These are phyloP conservation scores for Caenorhabditis uteleia DNA, from an alignment of 2,888 invertebrate genomes.

Conservation along the genomic window DNA sequence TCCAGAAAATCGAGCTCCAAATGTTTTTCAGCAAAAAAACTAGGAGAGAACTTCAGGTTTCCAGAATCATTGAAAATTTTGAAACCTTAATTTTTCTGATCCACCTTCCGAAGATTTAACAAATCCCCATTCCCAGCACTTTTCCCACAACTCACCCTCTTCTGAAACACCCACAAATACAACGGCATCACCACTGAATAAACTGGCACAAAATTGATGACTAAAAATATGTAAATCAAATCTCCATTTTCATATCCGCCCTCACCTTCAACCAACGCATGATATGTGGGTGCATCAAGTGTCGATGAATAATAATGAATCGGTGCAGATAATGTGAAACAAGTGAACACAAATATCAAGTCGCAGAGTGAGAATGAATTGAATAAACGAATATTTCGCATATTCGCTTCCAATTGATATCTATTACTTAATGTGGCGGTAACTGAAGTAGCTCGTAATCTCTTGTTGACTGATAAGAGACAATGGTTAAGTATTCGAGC, in stretches of 20 bases:
- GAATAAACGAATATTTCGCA: slow-evolving; percentile 26
- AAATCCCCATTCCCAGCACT: too few relatives aligned
- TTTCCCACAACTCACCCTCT: slow-evolving; percentile 11
- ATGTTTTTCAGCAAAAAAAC: too few relatives aligned
- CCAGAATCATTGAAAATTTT: too few relatives aligned
- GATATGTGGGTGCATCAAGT: slow-evolving; percentile 28
- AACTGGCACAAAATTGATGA: slow-evolving; percentile 24
- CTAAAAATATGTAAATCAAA: slow-evolving; percentile 10
- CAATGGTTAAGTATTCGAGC: slow-evolving; percentile 15
- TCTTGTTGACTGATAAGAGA: slow-evolving; percentile 17
- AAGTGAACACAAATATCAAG: slow-evolving; percentile 26
- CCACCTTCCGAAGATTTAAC: too few relatives aligned
- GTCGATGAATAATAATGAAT: slow-evolving; percentile 22
- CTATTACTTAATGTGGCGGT: slow-evolving; percentile 18
- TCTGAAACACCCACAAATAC: slow-evolving; percentile 27
- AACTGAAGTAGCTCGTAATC: slow-evolving; percentile 13
- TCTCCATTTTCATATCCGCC: not conserved
- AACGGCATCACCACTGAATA: slow-evolving; percentile 33
- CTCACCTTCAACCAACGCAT: slow-evolving; percentile 24
- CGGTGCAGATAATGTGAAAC: slow-evolving; percentile 25
- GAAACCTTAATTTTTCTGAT: not conserved
- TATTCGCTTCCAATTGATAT: slow-evolving; percentile 26
- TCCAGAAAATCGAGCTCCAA: too few relatives aligned
- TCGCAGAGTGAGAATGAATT: slow-evolving; percentile 28
- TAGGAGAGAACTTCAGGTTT: too few relatives aligned